Evolutionary conservation across 2,797 vertebrate genomes (phyloP).

Genomic region (Myotis pilosus): DNA sequence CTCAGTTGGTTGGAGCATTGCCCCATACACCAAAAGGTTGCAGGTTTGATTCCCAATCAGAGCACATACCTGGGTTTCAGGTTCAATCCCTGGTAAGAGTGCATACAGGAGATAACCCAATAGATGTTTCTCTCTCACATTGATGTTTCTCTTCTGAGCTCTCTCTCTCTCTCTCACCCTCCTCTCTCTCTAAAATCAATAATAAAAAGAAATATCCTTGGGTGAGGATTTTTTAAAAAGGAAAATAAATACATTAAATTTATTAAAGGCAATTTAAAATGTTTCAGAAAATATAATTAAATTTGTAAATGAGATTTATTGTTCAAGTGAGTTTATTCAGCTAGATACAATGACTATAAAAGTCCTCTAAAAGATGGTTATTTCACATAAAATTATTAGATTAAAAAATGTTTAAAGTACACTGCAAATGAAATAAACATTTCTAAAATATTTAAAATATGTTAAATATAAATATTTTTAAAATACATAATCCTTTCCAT

Average conservation of each 20-base stretch:
- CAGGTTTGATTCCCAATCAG: background rate
- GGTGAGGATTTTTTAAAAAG: background rate
- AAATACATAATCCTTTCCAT: background rate
- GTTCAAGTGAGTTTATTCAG: background rate
- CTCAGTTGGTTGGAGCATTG: background rate
- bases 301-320: slow-evolving; percentile 15
- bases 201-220: background rate
- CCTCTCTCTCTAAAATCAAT: background rate
- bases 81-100: too few relatives aligned
- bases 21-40: background rate
- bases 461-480: background rate
- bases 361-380: background rate
- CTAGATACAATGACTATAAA: background rate
- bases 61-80: background rate
- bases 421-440: background rate
- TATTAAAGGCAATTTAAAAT: slow-evolving; percentile 40
- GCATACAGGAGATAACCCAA: too few relatives aligned
- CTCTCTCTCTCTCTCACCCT: background rate
- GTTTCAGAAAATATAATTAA: slow-evolving; percentile 53
- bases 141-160: too few relatives aligned
- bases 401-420: background rate
- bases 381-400: slow-evolving; percentile 28
- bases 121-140: too few relatives aligned
- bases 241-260: slow-evolving; percentile 46
- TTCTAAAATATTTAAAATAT: background rate